Conservation (phyloP, 1,140 invertebrate genomes). For the Lerema accius region DNA sequence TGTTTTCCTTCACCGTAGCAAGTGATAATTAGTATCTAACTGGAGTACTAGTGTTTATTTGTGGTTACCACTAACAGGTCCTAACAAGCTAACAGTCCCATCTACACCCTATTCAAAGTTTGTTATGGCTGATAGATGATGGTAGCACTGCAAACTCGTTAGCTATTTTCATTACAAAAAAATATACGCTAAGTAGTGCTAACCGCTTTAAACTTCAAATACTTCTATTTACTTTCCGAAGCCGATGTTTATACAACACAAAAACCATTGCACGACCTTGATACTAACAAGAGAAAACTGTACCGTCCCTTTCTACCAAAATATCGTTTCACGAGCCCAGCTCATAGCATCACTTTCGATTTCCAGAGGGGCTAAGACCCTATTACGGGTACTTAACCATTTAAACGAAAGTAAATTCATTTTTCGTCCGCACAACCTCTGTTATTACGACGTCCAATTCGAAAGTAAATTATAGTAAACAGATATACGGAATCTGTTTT, state of each 20-base stretch:
- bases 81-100: no score
- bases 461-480: conserved; percentile 41
- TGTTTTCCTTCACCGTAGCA: no score
- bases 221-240: not conserved
- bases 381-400: conserved; percentile 28
- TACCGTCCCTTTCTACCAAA: conserved; percentile 2
- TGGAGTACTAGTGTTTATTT: no score
- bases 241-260: not conserved
- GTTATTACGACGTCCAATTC: conserved; percentile 33
- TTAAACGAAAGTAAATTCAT: conserved; percentile 40
- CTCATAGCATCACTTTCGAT: conserved; percentile 15
- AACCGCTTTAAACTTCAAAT: no score
- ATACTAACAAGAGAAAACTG: not conserved
- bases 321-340: not conserved
- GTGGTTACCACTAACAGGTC: no score
- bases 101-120: no score
- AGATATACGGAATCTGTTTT: not conserved
- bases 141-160: no score
- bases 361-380: conserved; percentile 11
- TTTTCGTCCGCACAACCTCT: conserved; percentile 35
- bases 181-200: no score
- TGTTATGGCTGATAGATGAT: no score
- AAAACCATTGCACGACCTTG: not conserved
- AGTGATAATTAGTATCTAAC: no score
- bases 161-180: no score